Evolutionary conservation across 37 sponge, comb jelly and placozoan genomes (phyloP).

Genomic region (Eunapius fragilis): DNA sequence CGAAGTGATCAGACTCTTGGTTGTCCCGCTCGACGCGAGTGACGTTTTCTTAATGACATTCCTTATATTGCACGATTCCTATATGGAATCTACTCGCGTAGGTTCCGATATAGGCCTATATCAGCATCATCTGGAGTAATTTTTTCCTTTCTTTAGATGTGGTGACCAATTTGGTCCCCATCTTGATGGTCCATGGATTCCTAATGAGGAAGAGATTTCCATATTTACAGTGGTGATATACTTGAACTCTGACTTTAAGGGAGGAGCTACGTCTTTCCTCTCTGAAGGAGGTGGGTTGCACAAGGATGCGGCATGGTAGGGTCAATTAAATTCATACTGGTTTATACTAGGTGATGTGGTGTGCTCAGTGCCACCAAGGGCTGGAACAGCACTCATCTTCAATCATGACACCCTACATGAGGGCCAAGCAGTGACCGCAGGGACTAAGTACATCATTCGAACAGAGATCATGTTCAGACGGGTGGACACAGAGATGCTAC

Average conservation of each 20-base stretch:
- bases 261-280: constrained; percentile 38
- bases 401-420: constrained; percentile 52
- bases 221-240: constrained; percentile 40
- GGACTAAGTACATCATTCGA: constrained; percentile 41
- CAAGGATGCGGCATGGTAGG: too few relatives aligned
- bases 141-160: not conserved
- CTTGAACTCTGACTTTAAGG: constrained; percentile 45
- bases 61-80: too few relatives aligned
- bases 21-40: too few relatives aligned
- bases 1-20: too few relatives aligned
- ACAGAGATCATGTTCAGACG: constrained; percentile 54
- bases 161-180: constrained; percentile 47
- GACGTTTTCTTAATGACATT: too few relatives aligned
- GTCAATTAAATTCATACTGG: too few relatives aligned
- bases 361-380: constrained; percentile 13
- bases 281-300: constrained; percentile 1
- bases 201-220: constrained; percentile 42
- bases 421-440: constrained; percentile 18
- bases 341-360: not conserved
- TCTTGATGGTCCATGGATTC: constrained; percentile 53
- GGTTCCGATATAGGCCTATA: too few relatives aligned
- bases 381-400: constrained; percentile 35
- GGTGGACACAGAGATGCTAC: constrained; percentile 47
- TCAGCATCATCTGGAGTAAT: too few relatives aligned
- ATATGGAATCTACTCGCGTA: too few relatives aligned